Base-by-base conservation (phyloP, 2,113 vertebrate genomes). In the Rutilus rutilus region DNA sequence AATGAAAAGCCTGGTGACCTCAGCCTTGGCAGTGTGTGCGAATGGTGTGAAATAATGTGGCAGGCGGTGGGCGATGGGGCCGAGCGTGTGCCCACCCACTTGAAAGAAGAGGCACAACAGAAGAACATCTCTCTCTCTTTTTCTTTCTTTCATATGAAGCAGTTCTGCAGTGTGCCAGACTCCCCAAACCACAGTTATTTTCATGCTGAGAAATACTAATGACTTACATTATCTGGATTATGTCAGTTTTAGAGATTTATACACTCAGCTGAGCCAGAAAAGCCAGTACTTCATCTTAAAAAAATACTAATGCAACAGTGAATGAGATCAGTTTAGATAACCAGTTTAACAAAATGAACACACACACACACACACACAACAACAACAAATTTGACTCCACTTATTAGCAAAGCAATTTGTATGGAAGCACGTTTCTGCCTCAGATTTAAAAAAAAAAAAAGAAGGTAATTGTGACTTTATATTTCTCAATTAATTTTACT, bases 1-100 rank as follows among this genome's bases (percentile, higher is more conserved):
- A 42, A n/a, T 82, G 39, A 82, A 60, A 80, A 76, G 85, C 50
- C 47, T 27, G 80, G 25, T 83, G 85, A 77, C 85, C 85, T 86
- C 81, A 82, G 85, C 85, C 79, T 59, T 83, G 47, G 45, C 57
- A 39, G 64, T 77, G 57, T 75, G 79, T 60, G 69, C 47, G 47
- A 33, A n/a, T 52, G 25, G 85, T 76, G 74, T 83, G 59, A 86
- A 86, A 83, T 74, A 83, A 64, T 5, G 39, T 59, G 59, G 85
- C 71, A 86, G 85, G 85, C 52, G 42, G 80, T 75, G 60, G 81
- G 71, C 79, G 80, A 30, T 4, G 62, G 80, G 80, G 80, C 80
- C 12, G 45, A 81, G 42, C 14, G 23, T 86, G 42, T 60, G 52
- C 85, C 85, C 78, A 86, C 85, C 75, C 78, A 17, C 42, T 52